A percentile compares a stretch with the other conserved stretches of the same genome.
These are phyloP conservation scores for Sycophila texana DNA, from an alignment of 2,888 invertebrate species.

Conservation along the genomic window DNA sequence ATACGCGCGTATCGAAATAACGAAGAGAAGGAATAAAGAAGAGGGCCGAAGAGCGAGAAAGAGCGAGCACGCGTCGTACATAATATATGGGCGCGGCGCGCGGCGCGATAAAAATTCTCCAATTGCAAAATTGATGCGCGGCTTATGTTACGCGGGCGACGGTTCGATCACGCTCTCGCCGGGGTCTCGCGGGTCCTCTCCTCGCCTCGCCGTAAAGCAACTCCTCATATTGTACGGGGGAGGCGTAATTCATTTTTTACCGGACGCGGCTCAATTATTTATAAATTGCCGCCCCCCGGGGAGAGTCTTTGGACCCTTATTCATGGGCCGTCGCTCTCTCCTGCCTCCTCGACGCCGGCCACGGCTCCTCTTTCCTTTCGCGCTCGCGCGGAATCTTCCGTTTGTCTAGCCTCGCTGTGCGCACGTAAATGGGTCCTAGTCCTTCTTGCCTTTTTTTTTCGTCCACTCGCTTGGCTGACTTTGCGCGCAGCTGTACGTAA, in stretches of 20 bases:
- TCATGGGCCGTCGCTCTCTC: not conserved
- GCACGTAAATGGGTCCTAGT: constrained; percentile 34
- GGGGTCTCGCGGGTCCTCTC: constrained; percentile 72
- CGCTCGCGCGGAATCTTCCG: not conserved
- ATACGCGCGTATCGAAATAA: constrained; percentile 2
- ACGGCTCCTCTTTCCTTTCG: not conserved
- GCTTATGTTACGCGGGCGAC: constrained; percentile 57
- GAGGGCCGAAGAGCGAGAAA: constrained; percentile 5
- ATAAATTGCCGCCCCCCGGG: constrained; percentile 75
- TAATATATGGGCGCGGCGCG: constrained; percentile 59
- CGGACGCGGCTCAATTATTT: constrained; percentile 76
- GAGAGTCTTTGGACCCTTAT: constrained; percentile 56
- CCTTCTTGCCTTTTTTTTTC: constrained; percentile 9
- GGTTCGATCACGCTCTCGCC: constrained; percentile 48
- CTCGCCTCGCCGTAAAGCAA: constrained; percentile 74
- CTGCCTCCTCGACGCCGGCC: constrained; percentile 8
- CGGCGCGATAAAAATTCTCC: constrained; percentile 70
- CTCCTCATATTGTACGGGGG: constrained; percentile 75
- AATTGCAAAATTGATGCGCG: constrained; percentile 75
- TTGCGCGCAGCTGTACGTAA: constrained; percentile 18
- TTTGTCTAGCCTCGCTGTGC: constrained; percentile 27
- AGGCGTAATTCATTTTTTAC: constrained; percentile 76
- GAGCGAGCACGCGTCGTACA: constrained; percentile 59
- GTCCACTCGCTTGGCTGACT: not conserved
- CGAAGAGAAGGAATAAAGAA: constrained; percentile 6